Percentiles rank a stretch among this genome's conserved stretches.
Evolutionary conservation across 1,140 invertebrate genomes (phyloP).

Genomic region (Samia ricini): DNA sequence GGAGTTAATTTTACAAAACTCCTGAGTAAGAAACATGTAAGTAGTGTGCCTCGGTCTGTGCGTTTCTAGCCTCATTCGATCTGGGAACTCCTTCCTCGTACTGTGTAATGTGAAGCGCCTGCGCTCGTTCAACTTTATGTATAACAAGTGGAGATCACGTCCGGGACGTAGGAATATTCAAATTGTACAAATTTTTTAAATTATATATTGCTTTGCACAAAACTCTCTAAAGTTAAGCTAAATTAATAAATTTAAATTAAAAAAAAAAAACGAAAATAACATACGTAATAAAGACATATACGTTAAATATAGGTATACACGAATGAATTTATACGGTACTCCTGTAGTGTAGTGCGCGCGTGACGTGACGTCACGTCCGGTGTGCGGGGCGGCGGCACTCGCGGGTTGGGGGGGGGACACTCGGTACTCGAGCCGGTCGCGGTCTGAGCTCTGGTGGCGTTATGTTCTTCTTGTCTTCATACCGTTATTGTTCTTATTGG

Average conservation of each 20-base stretch:
- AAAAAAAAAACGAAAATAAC: conserved; percentile 63
- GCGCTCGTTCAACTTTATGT: conserved; percentile 2
- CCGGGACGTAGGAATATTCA: not conserved
- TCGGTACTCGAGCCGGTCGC: no score
- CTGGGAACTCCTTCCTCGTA: conserved; percentile 6
- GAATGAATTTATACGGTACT: conserved; percentile 73
- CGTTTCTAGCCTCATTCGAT: not conserved
- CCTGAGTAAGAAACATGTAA: no score
- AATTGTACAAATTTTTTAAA: conserved; percentile 46
- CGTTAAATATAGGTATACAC: conserved; percentile 69
- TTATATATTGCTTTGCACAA: conserved; percentile 27
- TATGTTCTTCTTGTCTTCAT: conserved; percentile 9
- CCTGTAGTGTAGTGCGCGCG: no score
- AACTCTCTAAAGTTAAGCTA: conserved; percentile 16
- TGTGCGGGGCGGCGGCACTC: conserved; percentile 24
- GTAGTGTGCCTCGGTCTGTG: not conserved
- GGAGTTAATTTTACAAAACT: no score
- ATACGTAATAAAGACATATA: conserved; percentile 78
- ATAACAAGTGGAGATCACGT: conserved; percentile 1
- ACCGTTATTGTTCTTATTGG: not conserved
- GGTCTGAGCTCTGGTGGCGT: conserved; percentile 31
- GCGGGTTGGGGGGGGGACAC: conserved; percentile 21
- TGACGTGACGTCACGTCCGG: no score
- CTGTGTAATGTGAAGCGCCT: conserved; percentile 6
- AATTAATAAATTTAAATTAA: conserved; percentile 59